Conservation (phyloP, 2,113 vertebrate species). For the Scophthalmus maximus region DNA sequence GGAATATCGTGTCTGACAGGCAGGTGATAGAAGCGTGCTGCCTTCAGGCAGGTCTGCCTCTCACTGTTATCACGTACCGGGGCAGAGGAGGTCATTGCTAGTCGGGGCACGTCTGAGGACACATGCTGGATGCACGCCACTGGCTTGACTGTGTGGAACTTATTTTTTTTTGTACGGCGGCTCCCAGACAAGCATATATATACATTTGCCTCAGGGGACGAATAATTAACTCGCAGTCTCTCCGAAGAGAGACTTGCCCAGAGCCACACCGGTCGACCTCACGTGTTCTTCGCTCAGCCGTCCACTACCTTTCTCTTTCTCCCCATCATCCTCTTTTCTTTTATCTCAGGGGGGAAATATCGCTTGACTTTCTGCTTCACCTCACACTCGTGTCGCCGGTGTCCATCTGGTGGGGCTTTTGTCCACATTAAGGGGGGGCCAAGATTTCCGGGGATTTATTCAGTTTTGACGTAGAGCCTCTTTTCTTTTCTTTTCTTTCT, state of each 20-base stretch:
- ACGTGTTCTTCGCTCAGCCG: conserved; percentile 10
- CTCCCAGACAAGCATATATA: conserved; percentile 1
- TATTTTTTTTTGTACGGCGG: conserved; percentile 50
- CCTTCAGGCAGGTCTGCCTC: conserved; percentile 19
- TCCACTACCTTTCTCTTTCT: background rate
- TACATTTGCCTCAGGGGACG: conserved; percentile 24
- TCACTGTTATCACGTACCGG: conserved; percentile 26
- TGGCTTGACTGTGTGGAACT: conserved; percentile 40
- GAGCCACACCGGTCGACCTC: conserved; percentile 20
- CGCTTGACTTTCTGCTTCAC: background rate
- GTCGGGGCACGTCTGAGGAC: conserved; percentile 51
- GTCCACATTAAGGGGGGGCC: background rate
- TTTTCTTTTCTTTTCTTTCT: background rate
- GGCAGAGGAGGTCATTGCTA: conserved; percentile 60
- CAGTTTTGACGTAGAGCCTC: conserved; percentile 17
- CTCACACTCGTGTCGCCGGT: conserved; percentile 3
- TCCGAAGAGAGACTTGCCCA: conserved; percentile 18
- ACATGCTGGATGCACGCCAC: conserved; percentile 21
- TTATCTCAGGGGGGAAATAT: no score
- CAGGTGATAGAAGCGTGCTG: conserved; percentile 36
- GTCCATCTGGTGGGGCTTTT: conserved; percentile 23
- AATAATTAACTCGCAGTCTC: conserved; percentile 47
- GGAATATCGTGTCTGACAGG: conserved; percentile 21
- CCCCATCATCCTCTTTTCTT: background rate
- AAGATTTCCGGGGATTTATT: conserved; percentile 20